phyloP scores from a whole-genome alignment of 1,140 invertebrate genomes.

The Apocrypta bakeri region DNA sequence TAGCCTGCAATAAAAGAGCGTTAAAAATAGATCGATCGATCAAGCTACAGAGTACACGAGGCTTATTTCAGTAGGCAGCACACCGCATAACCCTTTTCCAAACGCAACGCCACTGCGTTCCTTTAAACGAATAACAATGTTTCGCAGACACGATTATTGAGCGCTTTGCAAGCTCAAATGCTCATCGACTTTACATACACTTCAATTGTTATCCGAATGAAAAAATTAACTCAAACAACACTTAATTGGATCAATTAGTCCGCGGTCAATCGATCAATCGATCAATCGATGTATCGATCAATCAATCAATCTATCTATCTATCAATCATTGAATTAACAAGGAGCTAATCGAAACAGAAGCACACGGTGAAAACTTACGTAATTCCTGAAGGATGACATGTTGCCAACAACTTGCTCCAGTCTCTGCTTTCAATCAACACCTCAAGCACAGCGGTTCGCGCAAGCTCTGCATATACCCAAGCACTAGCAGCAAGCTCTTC shows the following conservation, averaged over 20 bases:
- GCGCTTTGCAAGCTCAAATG: too few relatives aligned
- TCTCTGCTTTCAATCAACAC: background rate
- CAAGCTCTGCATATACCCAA: background rate
- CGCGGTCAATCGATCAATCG: background rate
- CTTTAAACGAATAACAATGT: background rate
- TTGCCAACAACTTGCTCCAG: conserved; percentile 11
- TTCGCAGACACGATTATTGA: too few relatives aligned
- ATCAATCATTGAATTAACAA: too few relatives aligned
- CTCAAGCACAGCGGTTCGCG: background rate
- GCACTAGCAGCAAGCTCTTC: background rate
- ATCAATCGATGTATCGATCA: conserved; percentile 25
- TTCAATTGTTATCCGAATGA: too few relatives aligned
- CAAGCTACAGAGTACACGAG: background rate
- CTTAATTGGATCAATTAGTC: background rate
- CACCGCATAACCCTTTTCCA: background rate
- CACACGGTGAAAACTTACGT: conserved; percentile 64
- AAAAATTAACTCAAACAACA: too few relatives aligned
- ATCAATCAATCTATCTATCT: background rate
- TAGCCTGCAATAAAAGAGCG: background rate
- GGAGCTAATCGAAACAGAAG: too few relatives aligned
- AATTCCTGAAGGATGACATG: conserved; percentile 71
- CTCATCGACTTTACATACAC: too few relatives aligned
- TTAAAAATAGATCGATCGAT: background rate
- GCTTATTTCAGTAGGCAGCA: background rate
- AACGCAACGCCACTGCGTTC: background rate